Conservation (phyloP, 30 jellyfish, hydroid and myxozoan genomes). For the Nemopilema nomurai region DNA sequence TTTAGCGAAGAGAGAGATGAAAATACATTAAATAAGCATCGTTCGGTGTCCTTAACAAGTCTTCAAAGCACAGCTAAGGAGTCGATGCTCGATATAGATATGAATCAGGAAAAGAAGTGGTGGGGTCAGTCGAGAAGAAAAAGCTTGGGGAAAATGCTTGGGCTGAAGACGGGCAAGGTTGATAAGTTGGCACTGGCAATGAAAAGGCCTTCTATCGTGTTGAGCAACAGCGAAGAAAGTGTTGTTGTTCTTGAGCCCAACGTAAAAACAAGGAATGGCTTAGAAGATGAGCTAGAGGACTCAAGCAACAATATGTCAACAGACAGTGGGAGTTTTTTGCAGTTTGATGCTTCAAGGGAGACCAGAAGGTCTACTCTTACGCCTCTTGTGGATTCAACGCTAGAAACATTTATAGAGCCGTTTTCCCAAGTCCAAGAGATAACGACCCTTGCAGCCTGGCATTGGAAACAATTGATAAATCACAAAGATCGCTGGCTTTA, state of each 20-base stretch:
- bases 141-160: slow-evolving; percentile 50
- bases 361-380: slow-evolving; percentile 60
- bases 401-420: slow-evolving; percentile 26
- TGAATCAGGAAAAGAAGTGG: slow-evolving; percentile 21
- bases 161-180: slow-evolving; percentile 7
- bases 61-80: slow-evolving; percentile 58
- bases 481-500: slow-evolving; percentile 66
- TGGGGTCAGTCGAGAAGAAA: slow-evolving; percentile 45
- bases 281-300: neutral
- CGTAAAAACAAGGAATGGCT: neutral
- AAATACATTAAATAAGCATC: slow-evolving; percentile 39
- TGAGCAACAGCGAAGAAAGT: slow-evolving; percentile 73
- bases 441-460: slow-evolving; percentile 62
- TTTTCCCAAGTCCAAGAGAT: slow-evolving; percentile 57
- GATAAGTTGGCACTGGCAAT: neutral
- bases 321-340: neutral
- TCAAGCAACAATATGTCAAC: neutral
- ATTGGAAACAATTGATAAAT: slow-evolving; percentile 27
- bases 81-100: slow-evolving; percentile 45
- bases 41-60: slow-evolving; percentile 66
- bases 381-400: slow-evolving; percentile 38
- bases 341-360: slow-evolving; percentile 1
- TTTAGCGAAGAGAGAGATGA: slow-evolving; percentile 50
- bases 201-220: slow-evolving; percentile 65
- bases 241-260: slow-evolving; percentile 57